These are phyloP conservation scores for Nothocercus nigrocapillus DNA, from an alignment of 2,113 vertebrate species.

Conservation along the genomic window DNA sequence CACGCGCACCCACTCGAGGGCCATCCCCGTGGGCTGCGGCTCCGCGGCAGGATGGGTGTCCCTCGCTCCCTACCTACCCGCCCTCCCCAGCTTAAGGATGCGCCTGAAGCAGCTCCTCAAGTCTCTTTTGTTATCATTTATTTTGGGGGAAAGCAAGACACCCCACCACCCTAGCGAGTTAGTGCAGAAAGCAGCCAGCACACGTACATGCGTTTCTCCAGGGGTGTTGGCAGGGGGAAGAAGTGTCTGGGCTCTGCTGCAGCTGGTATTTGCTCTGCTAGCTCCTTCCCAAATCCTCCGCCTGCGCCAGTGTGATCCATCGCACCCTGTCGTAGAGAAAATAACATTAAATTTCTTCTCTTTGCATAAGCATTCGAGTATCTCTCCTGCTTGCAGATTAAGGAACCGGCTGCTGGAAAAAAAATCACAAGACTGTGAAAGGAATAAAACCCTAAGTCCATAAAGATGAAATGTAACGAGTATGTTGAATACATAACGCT, in stretches of 20 bases:
- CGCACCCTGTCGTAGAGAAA: not conserved
- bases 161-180: not conserved
- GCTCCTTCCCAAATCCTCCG: not conserved
- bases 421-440: slow-evolving; percentile 23
- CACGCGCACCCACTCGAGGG: too few species aligned
- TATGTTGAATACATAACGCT: slow-evolving; percentile 67
- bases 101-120: not conserved
- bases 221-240: not conserved
- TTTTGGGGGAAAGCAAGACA: not conserved
- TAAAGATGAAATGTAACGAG: slow-evolving; percentile 72
- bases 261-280: not conserved
- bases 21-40: too few species aligned
- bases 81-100: not conserved
- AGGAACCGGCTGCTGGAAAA: not conserved
- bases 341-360: not conserved
- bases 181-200: accelerated
- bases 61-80: not conserved
- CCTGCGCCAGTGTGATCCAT: not conserved
- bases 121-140: not conserved
- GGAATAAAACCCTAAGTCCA: slow-evolving; percentile 55
- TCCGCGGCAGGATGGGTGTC: not conserved
- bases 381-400: not conserved
- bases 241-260: not conserved
- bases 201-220: not conserved
- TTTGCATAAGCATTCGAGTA: not conserved